Percentiles rank a stretch among this genome's conserved stretches.
Conservation (phyloP, 2,113 vertebrate genomes). For the Megalops atlanticus region DNA sequence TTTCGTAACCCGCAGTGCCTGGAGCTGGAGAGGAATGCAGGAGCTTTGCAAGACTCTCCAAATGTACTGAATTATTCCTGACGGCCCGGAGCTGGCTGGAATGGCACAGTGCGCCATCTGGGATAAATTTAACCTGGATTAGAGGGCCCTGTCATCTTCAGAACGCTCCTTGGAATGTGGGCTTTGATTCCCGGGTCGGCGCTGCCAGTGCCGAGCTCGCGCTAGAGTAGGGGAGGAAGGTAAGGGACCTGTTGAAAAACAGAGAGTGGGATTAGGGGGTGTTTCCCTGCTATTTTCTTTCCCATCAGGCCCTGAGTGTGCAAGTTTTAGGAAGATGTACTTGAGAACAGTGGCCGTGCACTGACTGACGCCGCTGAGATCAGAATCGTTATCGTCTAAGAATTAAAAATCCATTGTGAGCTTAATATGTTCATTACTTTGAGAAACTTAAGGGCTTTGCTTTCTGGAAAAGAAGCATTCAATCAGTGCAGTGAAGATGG, state of each 20-base stretch:
- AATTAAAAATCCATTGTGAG: too few species aligned
- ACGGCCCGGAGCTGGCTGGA: conserved; percentile 60
- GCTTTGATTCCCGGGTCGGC: conserved; percentile 36
- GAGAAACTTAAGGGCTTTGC: too few species aligned
- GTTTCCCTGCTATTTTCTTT: too few species aligned
- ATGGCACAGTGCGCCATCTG: conserved; percentile 59
- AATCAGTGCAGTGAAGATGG: too few species aligned
- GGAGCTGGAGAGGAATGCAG: conserved; percentile 56
- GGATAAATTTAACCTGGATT: conserved; percentile 63
- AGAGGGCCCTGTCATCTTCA: conserved; percentile 52
- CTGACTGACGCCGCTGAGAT: too few species aligned
- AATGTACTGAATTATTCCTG: conserved; percentile 67
- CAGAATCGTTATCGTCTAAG: too few species aligned
- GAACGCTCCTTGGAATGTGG: conserved; percentile 40
- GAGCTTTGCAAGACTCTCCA: conserved; percentile 58
- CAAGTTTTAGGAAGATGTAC: too few species aligned
- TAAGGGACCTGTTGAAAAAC: background rate
- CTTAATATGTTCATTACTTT: too few species aligned
- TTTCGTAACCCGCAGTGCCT: conserved; percentile 56
- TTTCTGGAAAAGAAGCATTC: too few species aligned
- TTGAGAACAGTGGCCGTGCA: too few species aligned
- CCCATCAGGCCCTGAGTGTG: too few species aligned
- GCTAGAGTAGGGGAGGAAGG: background rate
- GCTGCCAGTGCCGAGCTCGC: conserved; percentile 3
- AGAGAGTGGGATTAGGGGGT: background rate